Conservation (phyloP, 2,113 vertebrate genomes). For the Callorhinus ursinus region DNA sequence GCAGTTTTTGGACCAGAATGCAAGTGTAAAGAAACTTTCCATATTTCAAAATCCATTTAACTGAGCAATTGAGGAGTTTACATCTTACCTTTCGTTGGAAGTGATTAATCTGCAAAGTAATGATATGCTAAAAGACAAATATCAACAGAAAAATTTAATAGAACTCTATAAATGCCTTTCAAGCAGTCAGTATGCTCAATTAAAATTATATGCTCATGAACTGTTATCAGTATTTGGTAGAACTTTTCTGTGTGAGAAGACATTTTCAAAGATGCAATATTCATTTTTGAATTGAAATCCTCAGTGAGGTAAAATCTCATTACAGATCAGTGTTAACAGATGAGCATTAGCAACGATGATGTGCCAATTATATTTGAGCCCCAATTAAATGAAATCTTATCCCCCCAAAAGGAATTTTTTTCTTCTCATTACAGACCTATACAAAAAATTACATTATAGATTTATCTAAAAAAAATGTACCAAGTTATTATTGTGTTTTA, state of each 20-base stretch:
- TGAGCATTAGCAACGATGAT: background rate
- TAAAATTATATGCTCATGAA: constrained; percentile 49
- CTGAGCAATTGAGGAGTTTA: constrained; percentile 8
- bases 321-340: background rate
- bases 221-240: background rate
- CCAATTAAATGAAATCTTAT: constrained; percentile 14
- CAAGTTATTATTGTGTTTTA: constrained; percentile 30
- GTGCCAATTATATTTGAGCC: background rate
- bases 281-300: constrained; percentile 34
- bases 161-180: constrained; percentile 28
- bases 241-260: constrained; percentile 38
- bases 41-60: constrained; percentile 58
- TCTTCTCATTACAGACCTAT: background rate
- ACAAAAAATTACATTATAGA: background rate
- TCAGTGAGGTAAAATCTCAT: background rate
- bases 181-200: constrained; percentile 11
- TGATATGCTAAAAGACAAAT: constrained; percentile 1
- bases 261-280: constrained; percentile 41
- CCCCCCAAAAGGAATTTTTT: background rate
- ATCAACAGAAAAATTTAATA: background rate
- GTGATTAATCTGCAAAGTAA: constrained; percentile 19
- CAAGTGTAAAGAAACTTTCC: constrained; percentile 9
- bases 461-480: background rate
- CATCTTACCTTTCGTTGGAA: background rate
- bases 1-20: background rate